phyloP scores from a whole-genome alignment of 2,797 vertebrate species.

The Tragopan temminckii region DNA sequence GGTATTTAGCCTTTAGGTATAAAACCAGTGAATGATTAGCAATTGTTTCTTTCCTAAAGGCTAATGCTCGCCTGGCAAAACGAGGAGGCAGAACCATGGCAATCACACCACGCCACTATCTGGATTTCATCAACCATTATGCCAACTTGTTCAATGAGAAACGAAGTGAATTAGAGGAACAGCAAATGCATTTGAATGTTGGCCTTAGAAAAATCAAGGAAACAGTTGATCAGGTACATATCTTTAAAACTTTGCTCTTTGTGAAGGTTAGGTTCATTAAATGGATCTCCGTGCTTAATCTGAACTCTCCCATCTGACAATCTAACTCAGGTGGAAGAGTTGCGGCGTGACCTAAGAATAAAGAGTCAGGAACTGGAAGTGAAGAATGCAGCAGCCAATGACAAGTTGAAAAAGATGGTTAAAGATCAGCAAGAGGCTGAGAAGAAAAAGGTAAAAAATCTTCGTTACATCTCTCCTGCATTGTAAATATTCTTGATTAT shows the following conservation, averaged over 20 bases:
- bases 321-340: conserved; percentile 91
- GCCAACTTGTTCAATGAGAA: conserved; percentile 99
- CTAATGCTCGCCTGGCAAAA: conserved; percentile 95
- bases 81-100: conserved; percentile 96
- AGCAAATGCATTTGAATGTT: conserved; percentile 99
- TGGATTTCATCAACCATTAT: conserved; percentile 99
- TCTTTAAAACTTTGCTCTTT: background rate
- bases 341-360: conserved; percentile 95
- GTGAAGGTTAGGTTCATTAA: background rate
- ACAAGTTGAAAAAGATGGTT: conserved; percentile 99
- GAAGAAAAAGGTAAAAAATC: conserved; percentile 92
- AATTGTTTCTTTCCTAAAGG: conserved; percentile 78
- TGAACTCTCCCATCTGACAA: background rate
- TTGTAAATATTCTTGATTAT: background rate
- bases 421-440: conserved; percentile 99
- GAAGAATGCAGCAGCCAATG: conserved; percentile 98
- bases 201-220: conserved; percentile 99
- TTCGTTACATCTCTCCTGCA: background rate
- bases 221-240: conserved; percentile 94
- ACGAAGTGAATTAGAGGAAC: conserved; percentile 96
- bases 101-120: conserved; percentile 97
- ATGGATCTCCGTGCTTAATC: background rate
- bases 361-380: conserved; percentile 98
- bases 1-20: background rate
- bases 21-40: background rate